phyloP scores from a whole-genome alignment of 2,797 vertebrate species.

The Peromyscus melanophrys region DNA sequence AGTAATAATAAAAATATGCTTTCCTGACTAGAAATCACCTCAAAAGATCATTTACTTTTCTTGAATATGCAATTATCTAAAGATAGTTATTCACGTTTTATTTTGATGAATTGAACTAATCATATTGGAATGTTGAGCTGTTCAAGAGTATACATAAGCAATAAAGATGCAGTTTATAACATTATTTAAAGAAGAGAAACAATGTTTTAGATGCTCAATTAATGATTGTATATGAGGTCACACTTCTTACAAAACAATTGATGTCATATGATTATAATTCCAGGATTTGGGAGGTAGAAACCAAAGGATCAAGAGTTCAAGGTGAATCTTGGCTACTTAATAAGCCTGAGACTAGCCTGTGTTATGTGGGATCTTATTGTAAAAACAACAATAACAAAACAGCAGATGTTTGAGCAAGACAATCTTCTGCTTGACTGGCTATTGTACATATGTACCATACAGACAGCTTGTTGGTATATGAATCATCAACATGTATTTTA shows the following conservation, averaged over 20 bases:
- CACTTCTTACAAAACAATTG: not conserved
- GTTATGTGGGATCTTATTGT: not conserved
- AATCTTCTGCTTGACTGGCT: not conserved
- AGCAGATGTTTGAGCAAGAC: not conserved
- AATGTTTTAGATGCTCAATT: slow-evolving; percentile 6
- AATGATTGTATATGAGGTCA: not conserved
- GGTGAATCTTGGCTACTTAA: not conserved
- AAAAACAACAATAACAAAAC: slow-evolving; percentile 4
- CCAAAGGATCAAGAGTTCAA: not conserved
- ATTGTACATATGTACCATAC: not conserved
- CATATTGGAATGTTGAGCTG: not conserved
- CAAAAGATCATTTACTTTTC: not conserved
- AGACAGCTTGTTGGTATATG: not conserved
- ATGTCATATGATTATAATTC: not conserved
- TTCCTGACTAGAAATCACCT: not conserved
- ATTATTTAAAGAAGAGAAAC: not conserved
- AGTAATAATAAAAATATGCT: not conserved
- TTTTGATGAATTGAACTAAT: not conserved
- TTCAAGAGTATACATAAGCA: not conserved
- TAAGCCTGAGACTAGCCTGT: not conserved
- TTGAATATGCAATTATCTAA: not conserved
- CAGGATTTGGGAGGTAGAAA: not conserved
- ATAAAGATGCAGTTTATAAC: not conserved
- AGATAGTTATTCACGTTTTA: not conserved
- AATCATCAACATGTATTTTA: slow-evolving; percentile 10